Conservation (phyloP, 2,113 vertebrate species). For the Dasyurus viverrinus region DNA sequence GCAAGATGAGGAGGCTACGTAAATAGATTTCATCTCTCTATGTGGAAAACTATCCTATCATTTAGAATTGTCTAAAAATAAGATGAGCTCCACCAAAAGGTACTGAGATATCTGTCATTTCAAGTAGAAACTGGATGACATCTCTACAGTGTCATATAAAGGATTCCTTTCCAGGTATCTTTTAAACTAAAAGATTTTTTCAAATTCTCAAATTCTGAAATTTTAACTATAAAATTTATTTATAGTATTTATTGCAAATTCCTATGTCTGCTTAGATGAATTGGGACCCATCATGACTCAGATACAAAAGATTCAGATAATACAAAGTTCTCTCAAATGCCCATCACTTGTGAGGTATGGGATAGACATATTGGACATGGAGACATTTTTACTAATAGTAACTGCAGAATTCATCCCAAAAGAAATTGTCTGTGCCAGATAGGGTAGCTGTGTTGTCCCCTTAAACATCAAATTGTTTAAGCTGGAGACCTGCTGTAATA, state of each 20-base stretch:
- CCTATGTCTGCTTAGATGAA: neutral
- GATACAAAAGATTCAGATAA: no score
- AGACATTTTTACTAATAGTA: neutral
- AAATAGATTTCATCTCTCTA: neutral
- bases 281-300: neutral
- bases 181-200: neutral
- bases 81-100: neutral
- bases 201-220: neutral
- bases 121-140: neutral
- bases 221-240: neutral
- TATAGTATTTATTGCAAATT: neutral
- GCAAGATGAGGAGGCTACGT: neutral
- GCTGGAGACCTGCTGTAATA: neutral
- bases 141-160: neutral
- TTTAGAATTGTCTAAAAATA: neutral
- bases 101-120: neutral
- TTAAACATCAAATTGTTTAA: neutral
- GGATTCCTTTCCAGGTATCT: neutral
- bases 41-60: neutral
- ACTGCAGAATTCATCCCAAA: neutral
- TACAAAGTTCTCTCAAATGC: neutral
- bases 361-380: neutral
- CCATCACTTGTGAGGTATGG: neutral
- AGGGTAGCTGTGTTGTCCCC: neutral
- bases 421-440: conserved; percentile 9